These are phyloP conservation scores for Oreonectes daqikongensis DNA, from an alignment of 2,797 vertebrate genomes.

Conservation along the genomic window DNA sequence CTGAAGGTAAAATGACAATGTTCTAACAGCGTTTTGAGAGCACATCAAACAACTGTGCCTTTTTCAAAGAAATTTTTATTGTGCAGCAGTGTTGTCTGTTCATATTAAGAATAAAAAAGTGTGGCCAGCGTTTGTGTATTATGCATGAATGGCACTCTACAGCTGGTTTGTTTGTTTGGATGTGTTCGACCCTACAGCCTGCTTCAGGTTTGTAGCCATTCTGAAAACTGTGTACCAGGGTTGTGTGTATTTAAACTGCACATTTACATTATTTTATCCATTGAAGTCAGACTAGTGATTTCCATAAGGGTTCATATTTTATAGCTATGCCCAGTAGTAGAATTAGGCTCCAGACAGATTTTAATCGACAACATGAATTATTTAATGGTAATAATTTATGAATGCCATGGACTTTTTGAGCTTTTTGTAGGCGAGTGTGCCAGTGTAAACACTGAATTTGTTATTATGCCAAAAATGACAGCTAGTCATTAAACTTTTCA, in stretches of 20 bases:
- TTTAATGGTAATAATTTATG: constrained; percentile 19
- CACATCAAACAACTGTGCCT: constrained; percentile 35
- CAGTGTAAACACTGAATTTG: neutral
- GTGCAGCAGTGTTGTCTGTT: constrained; percentile 15
- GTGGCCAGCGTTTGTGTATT: neutral
- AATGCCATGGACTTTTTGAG: neutral
- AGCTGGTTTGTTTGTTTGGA: constrained; percentile 9
- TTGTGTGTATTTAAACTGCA: constrained; percentile 18
- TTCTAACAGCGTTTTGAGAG: constrained; percentile 14
- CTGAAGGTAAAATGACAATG: constrained; percentile 7
- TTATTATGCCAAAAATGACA: constrained; percentile 8
- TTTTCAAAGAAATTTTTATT: constrained; percentile 28
- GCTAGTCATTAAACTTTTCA: constrained; percentile 6
- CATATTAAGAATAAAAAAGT: constrained; percentile 1
- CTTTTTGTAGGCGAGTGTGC: neutral
- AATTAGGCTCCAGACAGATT: neutral
- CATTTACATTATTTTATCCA: constrained; percentile 1
- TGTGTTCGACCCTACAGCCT: neutral
- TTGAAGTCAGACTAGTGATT: constrained; percentile 7
- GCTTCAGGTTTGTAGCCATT: neutral
- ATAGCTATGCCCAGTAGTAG: constrained; percentile 11
- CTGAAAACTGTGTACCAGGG: constrained; percentile 7
- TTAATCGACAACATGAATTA: neutral
- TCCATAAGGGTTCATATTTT: constrained; percentile 10
- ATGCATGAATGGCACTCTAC: neutral